Evolutionary conservation across 2,888 invertebrate genomes (phyloP), one percentile per base, ranked within the genome.

Genomic region (Agrotis ipsilon): DNA sequence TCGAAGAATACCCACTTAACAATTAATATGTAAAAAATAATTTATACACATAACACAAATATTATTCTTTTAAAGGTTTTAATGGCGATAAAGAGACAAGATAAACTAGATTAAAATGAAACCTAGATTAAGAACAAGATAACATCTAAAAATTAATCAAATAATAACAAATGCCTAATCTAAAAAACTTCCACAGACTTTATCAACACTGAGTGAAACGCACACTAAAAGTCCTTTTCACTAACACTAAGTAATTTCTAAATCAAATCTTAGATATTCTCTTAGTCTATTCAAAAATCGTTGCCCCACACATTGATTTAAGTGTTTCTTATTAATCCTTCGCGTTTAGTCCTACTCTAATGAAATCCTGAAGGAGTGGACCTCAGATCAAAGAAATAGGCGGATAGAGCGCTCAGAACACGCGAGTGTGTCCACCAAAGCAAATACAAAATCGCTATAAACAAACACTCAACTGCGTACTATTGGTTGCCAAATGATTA

Each of bases 401-500:
- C n/a, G n/a, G n/a, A n/a, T n/a, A n/a, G n/a, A n/a, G n/a, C n/a
- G n/a, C n/a, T n/a, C n/a, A n/a, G n/a, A n/a, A n/a, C n/a, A n/a
- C n/a, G n/a, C n/a, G n/a, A n/a, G n/a, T n/a, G n/a, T n/a, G n/a
- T n/a, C n/a, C n/a, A n/a, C n/a, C n/a, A n/a, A n/a, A n/a, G n/a
- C n/a, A n/a, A n/a, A n/a, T n/a, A 62, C 43, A 58, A 32, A 59
- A 75, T 78, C 52, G 64, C 65, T 79, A 79, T 81, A 61, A 68
- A 72, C 70, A 80, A 78, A 80, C 71, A 67, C n/a, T 52, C 21
- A 67, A 32, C 69, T 72, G 49, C 75, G 62, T 61, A 51, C 62
- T 32, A 46, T n/a, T 39, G 27, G 70, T 77, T 72, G 80, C 70
- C 75, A 72, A 74, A 64, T 48, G 39, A 46, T 80, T 83, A 76